Evolutionary conservation across 2,113 vertebrate genomes (phyloP).

Genomic region (Lasiurus borealis): DNA sequence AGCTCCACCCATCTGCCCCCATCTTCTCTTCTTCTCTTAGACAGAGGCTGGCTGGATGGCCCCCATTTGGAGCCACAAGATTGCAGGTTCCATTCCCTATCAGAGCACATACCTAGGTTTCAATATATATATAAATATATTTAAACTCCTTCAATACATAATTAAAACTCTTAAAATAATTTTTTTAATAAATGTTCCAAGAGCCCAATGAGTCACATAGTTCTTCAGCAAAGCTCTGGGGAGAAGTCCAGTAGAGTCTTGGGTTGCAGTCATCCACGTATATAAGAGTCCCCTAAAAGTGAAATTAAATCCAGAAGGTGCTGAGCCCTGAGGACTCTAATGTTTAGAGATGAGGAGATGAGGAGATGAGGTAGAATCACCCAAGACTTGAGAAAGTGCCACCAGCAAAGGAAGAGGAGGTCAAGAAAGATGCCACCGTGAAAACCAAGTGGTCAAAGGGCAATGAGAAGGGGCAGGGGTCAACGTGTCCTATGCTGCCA

Average conservation of each 20-base stretch:
- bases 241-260: not conserved
- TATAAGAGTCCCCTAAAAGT: not conserved
- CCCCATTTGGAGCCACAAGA: too few species aligned
- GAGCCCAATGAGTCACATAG: not conserved
- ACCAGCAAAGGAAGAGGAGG: not conserved
- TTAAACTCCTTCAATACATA: not conserved
- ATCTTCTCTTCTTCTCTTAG: not conserved
- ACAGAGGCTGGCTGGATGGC: too few species aligned
- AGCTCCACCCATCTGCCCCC: accelerated
- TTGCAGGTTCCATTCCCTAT: too few species aligned
- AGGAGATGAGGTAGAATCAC: not conserved
- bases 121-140: too few species aligned
- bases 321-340: not conserved
- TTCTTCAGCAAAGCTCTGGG: not conserved
- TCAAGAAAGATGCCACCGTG: not conserved
- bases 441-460: not conserved
- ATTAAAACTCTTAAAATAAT: constrained; percentile 4
- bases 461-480: not conserved
- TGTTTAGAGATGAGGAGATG: not conserved
- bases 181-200: not conserved
- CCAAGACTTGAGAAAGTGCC: not conserved
- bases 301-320: not conserved
- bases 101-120: too few species aligned
- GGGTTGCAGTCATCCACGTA: not conserved
- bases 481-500: not conserved